These are phyloP conservation scores for Myripristis murdjan DNA, from an alignment of 2,797 vertebrate species.

Conservation along the genomic window DNA sequence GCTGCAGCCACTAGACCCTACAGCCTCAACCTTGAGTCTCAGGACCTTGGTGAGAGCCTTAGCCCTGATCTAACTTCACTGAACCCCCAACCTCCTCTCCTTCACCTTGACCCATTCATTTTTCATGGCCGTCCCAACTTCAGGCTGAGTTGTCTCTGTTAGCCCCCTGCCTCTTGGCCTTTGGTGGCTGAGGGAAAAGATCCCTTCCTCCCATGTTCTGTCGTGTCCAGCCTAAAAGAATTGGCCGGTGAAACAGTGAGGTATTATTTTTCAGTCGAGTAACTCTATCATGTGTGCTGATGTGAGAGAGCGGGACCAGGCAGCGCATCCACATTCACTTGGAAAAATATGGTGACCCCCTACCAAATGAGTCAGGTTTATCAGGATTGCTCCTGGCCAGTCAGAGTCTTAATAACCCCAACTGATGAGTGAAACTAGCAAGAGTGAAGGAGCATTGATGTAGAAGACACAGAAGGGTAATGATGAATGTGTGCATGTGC, in stretches of 20 bases:
- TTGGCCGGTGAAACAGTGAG: slow-evolving; percentile 87
- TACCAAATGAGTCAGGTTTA: slow-evolving; percentile 54
- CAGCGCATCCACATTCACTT: slow-evolving; percentile 29
- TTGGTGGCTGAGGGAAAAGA: slow-evolving; percentile 79
- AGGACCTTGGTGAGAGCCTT: slow-evolving; percentile 66
- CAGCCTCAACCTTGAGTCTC: slow-evolving; percentile 34
- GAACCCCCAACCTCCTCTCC: slow-evolving; percentile 3
- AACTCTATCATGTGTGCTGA: slow-evolving; percentile 84
- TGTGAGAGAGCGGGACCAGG: slow-evolving; percentile 58
- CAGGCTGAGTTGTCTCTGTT: neutral
- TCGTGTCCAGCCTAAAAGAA: slow-evolving; percentile 90
- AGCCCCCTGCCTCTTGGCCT: neutral
- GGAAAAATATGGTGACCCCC: slow-evolving; percentile 72
- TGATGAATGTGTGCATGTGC: neutral
- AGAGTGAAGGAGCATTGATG: slow-evolving; percentile 34
- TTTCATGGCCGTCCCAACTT: slow-evolving; percentile 15
- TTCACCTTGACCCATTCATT: slow-evolving; percentile 8
- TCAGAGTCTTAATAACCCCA: slow-evolving; percentile 81
- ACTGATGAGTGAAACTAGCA: slow-evolving; percentile 72
- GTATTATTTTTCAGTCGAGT: slow-evolving; percentile 86
- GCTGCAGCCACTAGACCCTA: slow-evolving; percentile 70
- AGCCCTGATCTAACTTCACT: slow-evolving; percentile 73
- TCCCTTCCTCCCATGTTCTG: slow-evolving; percentile 83
- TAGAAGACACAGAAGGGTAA: slow-evolving; percentile 32
- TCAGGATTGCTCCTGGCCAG: slow-evolving; percentile 75